Base-by-base conservation (phyloP, 64 coral and sea anemone genomes). In the Montipora capricornis region DNA sequence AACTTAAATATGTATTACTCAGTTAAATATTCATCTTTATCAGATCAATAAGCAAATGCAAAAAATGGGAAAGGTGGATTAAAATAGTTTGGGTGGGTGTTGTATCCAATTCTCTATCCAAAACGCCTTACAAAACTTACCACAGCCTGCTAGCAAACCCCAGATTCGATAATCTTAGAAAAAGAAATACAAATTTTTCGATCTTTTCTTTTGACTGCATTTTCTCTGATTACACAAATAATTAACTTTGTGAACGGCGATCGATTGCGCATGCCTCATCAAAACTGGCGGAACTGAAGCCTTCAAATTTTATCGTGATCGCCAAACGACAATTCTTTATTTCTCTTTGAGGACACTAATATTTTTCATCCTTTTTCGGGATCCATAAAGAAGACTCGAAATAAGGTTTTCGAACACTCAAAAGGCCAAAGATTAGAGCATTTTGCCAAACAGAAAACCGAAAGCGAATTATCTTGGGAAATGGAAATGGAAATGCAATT, bases 401-500 rank as follows among this genome's bases (percentile, higher is more conserved):
- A 50, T 86, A 9, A 16, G 46, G 68, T 70, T 24, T 20, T 6
- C 67, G 66, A 20, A 73, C 7, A 3, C 15, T 20, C 71, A 64
- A 49, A 50, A 17, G 66, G 19, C 7, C 15, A 59, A 48, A 86
- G 71, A 50, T 84, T 44, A 86, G 71, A 86, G 26, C 71, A 17
- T 50, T 86, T 86, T 86, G 82, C 19, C 81, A 84, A 84, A 86
- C 46, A 73, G 12, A 16, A 66, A 73, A 19, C 6, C 17, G 82
- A 44, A 86, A 17, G 17, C 16, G 19, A 86, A 13, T 71, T 60
- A 86, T 64, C 29, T 26, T 64, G 59, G 82, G 66, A 86, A 51
- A 44, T 50, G 6, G 3, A 47, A 73, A 86, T 86, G 66, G 44
- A 45, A 86, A 86, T 86, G 82, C 29, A 47, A 86, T 86, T 86